A percentile compares a stretch with the other conserved stretches of the same genome.
Evolutionary conservation across 2,888 invertebrate genomes (phyloP).

Genomic region (Hirtodrosophila histrioides): DNA sequence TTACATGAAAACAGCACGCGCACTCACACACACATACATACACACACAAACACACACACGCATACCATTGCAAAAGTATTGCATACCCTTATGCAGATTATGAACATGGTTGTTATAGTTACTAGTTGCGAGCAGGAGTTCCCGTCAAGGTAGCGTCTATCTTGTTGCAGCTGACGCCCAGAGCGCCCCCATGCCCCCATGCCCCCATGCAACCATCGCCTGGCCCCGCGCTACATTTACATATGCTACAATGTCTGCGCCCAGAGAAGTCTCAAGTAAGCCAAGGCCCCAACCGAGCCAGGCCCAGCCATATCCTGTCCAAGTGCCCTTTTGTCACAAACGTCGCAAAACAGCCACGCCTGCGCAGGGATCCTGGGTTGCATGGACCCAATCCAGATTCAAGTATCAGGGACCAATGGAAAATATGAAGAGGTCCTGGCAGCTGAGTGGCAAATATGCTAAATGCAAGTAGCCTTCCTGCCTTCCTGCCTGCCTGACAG

Average conservation of each 20-base stretch:
- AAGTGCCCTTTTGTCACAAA: conserved; percentile 11
- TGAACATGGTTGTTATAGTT: conserved; percentile 58
- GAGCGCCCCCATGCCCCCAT: conserved; percentile 5
- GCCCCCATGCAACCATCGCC: conserved; percentile 14
- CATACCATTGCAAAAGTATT: conserved; percentile 44
- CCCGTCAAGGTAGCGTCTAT: conserved; percentile 42
- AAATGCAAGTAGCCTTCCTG: conserved; percentile 58
- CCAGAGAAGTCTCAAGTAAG: conserved; percentile 13
- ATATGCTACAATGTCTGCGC: conserved; percentile 36
- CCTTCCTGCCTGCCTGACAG: conserved; percentile 9
- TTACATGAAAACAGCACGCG: conserved; percentile 65
- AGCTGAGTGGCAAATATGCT: conserved; percentile 63
- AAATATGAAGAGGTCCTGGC: conserved; percentile 1
- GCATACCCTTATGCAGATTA: conserved; percentile 73
- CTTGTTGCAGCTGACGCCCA: conserved; percentile 59
- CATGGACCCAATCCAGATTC: too few species aligned
- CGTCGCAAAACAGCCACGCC: conserved; percentile 45
- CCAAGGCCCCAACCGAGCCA: conserved; percentile 7
- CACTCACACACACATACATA: conserved; percentile 9
- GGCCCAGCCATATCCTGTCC: conserved; percentile 6
- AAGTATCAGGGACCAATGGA: conserved; percentile 21
- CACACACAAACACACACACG: conserved; percentile 6
- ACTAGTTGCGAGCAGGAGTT: conserved; percentile 22
- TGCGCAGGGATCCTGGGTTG: conserved; percentile 46
- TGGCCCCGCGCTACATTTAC: conserved; percentile 36